Base-by-base conservation (phyloP, 2,888 invertebrate genomes). In the Anaspis maculata region DNA sequence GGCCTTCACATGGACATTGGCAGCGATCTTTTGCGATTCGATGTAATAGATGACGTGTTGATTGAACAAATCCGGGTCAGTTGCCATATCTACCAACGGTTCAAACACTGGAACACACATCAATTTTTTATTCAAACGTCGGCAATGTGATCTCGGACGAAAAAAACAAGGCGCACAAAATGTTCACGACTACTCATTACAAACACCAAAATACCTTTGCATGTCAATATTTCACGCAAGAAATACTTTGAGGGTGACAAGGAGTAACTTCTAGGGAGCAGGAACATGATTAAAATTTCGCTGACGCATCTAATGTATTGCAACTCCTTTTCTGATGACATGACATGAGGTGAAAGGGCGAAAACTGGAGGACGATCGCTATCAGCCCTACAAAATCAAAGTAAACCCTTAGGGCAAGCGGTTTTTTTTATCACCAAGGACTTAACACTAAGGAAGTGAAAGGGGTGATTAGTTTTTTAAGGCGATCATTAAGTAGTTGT, bases 61-160 rank as follows among this genome's bases (percentile, higher is more conserved):
- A 64, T 92, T 92, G 51, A 92, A 85, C 59, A 87, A 90, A 67
- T 91, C 90, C 3, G 92, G 90, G 58, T 91, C 87, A 4, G 89
- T 89, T 25, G 92, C 64, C 54, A 83, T 71, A 56, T 91, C 83
- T 51, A 92, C 81, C 37, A 83, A 76, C 31, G 88, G 87, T 60
- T 84, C 83, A 37, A 92, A 69, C 41, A 87, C 86, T 86, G n/a
- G n/a, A n/a, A n/a, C n/a, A n/a, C n/a, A n/a, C n/a, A n/a, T n/a
- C n/a, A n/a, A n/a, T n/a, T n/a, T n/a, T n/a, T n/a, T n/a, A n/a
- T n/a, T n/a, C n/a, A n/a, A n/a, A n/a, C n/a, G n/a, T 15, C 31
- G 26, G 32, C 11, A 29, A 12, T 36, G 19, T 12, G 16, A 12
- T 14, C 21, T 15, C 13, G 2, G 15, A 19, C 23, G 15, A 12